Percentiles rank a stretch among this genome's conserved stretches.
Conservation (phyloP, 1,140 invertebrate species). For the Leptopilina boulardi region DNA sequence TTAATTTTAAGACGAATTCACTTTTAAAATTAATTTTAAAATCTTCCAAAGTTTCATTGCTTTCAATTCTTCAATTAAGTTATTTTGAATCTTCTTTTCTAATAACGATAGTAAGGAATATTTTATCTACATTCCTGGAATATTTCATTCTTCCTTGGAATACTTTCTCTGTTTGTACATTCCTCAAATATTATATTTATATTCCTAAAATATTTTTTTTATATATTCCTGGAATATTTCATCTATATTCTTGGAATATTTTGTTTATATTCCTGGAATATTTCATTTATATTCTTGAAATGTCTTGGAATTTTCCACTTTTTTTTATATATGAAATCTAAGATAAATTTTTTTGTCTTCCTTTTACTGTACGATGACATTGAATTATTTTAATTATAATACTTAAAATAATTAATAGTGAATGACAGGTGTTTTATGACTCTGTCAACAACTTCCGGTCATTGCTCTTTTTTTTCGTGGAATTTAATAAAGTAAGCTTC, state of each 20-base stretch:
- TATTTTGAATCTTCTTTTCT: no score
- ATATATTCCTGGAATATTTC: no score
- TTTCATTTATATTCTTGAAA: no score
- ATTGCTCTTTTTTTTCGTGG: slow-evolving; percentile 34
- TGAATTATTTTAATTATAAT: neutral
- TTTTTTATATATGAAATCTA: neutral
- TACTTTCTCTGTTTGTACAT: no score
- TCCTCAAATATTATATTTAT: no score
- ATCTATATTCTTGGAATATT: no score
- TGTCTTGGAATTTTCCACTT: no score
- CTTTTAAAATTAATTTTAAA: neutral
- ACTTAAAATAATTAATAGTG: neutral
- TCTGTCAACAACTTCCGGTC: slow-evolving; percentile 7
- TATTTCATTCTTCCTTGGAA: no score
- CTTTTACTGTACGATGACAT: neutral
- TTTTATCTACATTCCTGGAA: no score
- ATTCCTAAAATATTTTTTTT: no score
- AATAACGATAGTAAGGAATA: no score
- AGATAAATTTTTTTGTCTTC: neutral
- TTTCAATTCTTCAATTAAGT: neutral
- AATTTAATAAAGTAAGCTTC: slow-evolving; percentile 40
- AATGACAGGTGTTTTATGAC: slow-evolving; percentile 11
- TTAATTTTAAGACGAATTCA: neutral
- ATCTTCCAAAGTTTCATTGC: neutral
- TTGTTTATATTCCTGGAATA: no score